Conservation (phyloP, 2,888 invertebrate species). For the Zhuqinia jingwanae region DNA sequence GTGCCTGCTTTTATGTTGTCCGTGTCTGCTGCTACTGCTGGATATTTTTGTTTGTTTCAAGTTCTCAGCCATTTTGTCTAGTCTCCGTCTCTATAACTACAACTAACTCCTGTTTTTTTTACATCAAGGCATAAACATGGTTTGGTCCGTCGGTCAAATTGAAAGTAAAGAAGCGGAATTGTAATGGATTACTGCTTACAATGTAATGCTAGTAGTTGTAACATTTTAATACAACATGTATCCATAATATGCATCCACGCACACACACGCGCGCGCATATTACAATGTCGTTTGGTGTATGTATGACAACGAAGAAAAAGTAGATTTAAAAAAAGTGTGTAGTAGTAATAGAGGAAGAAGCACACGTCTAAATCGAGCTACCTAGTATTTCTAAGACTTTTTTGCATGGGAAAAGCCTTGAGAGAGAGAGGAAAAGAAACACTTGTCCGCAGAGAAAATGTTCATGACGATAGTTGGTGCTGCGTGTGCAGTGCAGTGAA, state of each 20-base stretch:
- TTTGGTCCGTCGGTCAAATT: slow-evolving; percentile 39
- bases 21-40: too few relatives aligned
- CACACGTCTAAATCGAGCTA: too few relatives aligned
- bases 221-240: slow-evolving; percentile 29
- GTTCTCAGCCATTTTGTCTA: too few relatives aligned
- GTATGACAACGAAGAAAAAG: too few relatives aligned
- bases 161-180: slow-evolving; percentile 39
- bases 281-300: too few relatives aligned
- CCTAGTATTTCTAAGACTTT: too few relatives aligned
- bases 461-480: slow-evolving; percentile 25
- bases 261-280: not conserved
- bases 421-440: slow-evolving; percentile 48
- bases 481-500: too few relatives aligned
- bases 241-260: slow-evolving; percentile 34
- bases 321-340: too few relatives aligned
- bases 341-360: too few relatives aligned
- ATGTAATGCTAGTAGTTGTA: not conserved
- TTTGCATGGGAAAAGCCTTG: not conserved
- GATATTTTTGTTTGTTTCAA: not conserved
- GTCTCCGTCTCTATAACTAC: not conserved
- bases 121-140: slow-evolving; percentile 36
- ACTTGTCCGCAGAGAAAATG: slow-evolving; percentile 67
- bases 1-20: not conserved
- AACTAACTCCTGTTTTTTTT: slow-evolving; percentile 16
- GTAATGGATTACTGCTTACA: slow-evolving; percentile 35